phyloP scores from a whole-genome alignment of 1,140 invertebrate species.

The Tetraneura akinire region DNA sequence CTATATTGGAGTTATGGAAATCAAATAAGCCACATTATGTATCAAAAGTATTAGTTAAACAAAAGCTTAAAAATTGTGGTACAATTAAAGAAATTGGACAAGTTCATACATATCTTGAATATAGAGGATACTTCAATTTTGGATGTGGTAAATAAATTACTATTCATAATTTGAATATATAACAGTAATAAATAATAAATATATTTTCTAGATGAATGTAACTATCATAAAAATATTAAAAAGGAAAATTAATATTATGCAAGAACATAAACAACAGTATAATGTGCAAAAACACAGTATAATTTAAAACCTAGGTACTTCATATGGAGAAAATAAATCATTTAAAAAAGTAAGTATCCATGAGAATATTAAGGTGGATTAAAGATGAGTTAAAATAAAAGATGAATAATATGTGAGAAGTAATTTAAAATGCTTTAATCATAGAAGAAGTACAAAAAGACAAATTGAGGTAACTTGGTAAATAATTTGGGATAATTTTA shows the following conservation, averaged over 20 bases:
- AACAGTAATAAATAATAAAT: neutral
- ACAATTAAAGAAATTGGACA: constrained; percentile 68
- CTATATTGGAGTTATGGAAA: constrained; percentile 65
- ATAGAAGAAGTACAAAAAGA: too few relatives aligned
- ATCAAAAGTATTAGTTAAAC: constrained; percentile 64
- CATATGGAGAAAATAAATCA: constrained; percentile 22
- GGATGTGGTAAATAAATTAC: constrained; percentile 66
- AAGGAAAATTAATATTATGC: too few relatives aligned
- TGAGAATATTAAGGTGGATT: too few relatives aligned
- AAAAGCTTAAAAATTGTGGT: constrained; percentile 63
- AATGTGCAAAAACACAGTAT: constrained; percentile 36
- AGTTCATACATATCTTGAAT: constrained; percentile 67
- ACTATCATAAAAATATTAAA: constrained; percentile 33
- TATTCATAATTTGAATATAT: neutral
- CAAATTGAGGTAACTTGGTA: too few relatives aligned
- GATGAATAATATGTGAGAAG: too few relatives aligned
- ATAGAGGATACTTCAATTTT: constrained; percentile 69
- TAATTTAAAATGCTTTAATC: too few relatives aligned
- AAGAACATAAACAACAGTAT: constrained; percentile 1
- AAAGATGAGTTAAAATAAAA: too few relatives aligned
- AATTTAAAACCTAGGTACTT: constrained; percentile 30
- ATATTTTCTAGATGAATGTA: constrained; percentile 39
- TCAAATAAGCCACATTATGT: constrained; percentile 64
- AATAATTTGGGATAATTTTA: too few relatives aligned
- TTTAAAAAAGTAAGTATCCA: constrained; percentile 40